Evolutionary conservation across 2,797 vertebrate genomes (phyloP).

Genomic region (Esox lucius): DNA sequence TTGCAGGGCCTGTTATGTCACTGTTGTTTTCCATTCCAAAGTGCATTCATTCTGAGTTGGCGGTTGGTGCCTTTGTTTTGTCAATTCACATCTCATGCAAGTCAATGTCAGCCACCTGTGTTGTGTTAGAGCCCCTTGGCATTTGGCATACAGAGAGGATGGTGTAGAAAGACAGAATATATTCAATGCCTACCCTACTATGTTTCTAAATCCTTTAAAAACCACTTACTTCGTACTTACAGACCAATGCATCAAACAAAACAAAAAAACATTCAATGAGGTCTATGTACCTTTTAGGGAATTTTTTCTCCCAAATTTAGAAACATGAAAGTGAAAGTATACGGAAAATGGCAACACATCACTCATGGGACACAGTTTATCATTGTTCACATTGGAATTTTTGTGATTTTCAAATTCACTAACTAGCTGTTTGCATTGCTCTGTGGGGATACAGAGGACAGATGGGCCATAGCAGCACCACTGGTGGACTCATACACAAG

Average conservation of each 20-base stretch:
- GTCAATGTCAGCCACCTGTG: constrained; percentile 49
- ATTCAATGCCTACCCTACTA: constrained; percentile 11
- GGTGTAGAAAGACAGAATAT: constrained; percentile 5
- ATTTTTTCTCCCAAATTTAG: not conserved
- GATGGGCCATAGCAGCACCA: constrained; percentile 19
- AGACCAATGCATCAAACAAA: not conserved
- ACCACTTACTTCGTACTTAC: constrained; percentile 17
- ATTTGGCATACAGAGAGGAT: constrained; percentile 13
- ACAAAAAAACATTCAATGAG: not conserved
- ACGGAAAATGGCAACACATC: no score
- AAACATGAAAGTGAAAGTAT: no score
- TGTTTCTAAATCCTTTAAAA: constrained; percentile 1
- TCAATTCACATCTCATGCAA: constrained; percentile 52
- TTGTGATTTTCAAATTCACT: constrained; percentile 26
- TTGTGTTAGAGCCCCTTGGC: constrained; percentile 20
- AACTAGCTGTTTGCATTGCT: constrained; percentile 23
- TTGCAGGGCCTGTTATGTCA: constrained; percentile 35
- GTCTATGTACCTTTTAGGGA: not conserved
- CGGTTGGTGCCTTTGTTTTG: constrained; percentile 46
- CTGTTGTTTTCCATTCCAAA: constrained; percentile 33
- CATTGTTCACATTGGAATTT: no score
- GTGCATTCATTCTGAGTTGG: constrained; percentile 25
- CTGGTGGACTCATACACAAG: constrained; percentile 20
- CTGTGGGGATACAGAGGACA: constrained; percentile 11
- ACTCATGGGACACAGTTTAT: no score